Conservation (phyloP, 1,140 invertebrate species). For the Temnothorax nylanderi region DNA sequence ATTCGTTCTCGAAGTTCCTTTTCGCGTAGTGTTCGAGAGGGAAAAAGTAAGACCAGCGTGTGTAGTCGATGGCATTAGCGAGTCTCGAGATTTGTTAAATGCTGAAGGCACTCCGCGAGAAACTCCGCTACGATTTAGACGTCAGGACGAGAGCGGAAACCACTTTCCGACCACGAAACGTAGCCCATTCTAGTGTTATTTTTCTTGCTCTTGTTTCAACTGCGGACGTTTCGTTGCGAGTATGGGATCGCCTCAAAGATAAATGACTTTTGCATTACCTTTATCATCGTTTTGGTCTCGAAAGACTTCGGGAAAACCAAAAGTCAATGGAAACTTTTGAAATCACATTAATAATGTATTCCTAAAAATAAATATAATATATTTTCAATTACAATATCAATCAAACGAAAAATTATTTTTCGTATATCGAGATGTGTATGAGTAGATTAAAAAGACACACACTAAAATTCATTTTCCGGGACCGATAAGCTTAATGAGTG, state of each 20-base stretch:
- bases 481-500: constrained; percentile 33
- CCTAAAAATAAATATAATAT: neutral
- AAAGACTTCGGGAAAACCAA: neutral
- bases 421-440: neutral
- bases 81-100: constrained; percentile 70
- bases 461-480: neutral
- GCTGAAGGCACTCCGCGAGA: constrained; percentile 72
- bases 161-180: constrained; percentile 75
- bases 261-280: constrained; percentile 44
- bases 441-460: neutral
- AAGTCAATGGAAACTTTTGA: neutral
- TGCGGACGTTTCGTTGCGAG: constrained; percentile 26
- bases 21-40: constrained; percentile 12
- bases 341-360: neutral
- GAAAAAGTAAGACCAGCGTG: constrained; percentile 11
- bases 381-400: neutral
- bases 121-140: constrained; percentile 74
- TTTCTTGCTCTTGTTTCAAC: constrained; percentile 68
- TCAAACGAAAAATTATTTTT: neutral
- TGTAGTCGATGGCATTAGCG: constrained; percentile 7
- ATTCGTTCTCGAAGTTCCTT: constrained; percentile 16
- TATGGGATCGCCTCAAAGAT: constrained; percentile 24
- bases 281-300: constrained; percentile 26
- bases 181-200: constrained; percentile 74
- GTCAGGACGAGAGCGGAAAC: constrained; percentile 72